Evolutionary conservation across 2,113 vertebrate species (phyloP), one percentile per base, ranked within the genome.

Genomic region (Clupea harengus): DNA sequence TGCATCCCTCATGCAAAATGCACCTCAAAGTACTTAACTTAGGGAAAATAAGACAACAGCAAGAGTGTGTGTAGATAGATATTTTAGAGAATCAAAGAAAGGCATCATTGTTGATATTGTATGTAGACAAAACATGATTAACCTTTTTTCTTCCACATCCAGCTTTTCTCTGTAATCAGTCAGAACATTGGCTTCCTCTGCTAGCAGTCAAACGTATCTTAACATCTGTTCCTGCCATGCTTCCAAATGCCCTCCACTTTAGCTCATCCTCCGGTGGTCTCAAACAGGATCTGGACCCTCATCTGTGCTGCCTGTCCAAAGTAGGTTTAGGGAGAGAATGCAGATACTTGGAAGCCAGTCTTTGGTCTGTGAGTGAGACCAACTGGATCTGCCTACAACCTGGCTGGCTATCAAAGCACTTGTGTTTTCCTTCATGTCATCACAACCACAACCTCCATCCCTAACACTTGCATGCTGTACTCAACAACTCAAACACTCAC

Each of bases 331-430:
- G 44, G 28, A 39, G 72, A 78, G 17, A 39, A 78, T 39, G 28
- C 32, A 39, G 25, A 39, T 39, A 15, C 64, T 28, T 67, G 64
- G 64, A 67, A 7, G n/a, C 0, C 72, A 32, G 13, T 39, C 28
- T 25, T 28, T 78, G 25, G 72, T 39, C 72, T 78, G 11, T 39
- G 67, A 32, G 67, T 32, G 28, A 75, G 67, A 32, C 13, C 15
- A 39, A 32, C 72, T 28, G 64, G 8, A 9, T 72, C 72, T 32
- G 32, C 72, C 72, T 18, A 32, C 72, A 39, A 32, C 72, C 72
- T 78, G 72, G 72, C 72, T 78, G 13, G 67, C 25, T 75, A 75
- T 75, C 67, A 75, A 75, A 75, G 67, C 60, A 64, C 22, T n/a
- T 64, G 60, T 25, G 60, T 64, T 64, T 25, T 64, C 52, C 18